phyloP scores from a whole-genome alignment of 1,140 invertebrate species.

The Gryon sp. region DNA sequence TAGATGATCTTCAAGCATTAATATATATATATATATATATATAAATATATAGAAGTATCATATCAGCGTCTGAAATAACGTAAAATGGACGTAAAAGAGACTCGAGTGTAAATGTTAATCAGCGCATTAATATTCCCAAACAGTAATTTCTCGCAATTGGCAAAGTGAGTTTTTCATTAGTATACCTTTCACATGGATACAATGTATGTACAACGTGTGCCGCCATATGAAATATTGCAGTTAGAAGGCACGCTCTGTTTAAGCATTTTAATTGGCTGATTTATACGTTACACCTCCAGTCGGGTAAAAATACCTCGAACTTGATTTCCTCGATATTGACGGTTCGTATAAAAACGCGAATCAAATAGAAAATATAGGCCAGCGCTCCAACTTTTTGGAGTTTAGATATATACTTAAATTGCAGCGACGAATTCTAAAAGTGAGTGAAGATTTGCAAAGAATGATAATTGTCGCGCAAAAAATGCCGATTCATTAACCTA shows the following conservation, averaged over 20 bases:
- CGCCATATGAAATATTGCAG: constrained; percentile 66
- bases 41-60: too few relatives aligned
- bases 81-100: too few relatives aligned
- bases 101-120: constrained; percentile 49
- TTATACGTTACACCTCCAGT: constrained; percentile 18
- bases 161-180: constrained; percentile 40
- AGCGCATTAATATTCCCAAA: constrained; percentile 57
- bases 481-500: too few relatives aligned
- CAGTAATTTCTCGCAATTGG: constrained; percentile 54
- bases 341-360: constrained; percentile 17
- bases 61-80: background rate
- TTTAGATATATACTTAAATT: too few relatives aligned
- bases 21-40: too few relatives aligned
- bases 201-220: constrained; percentile 44
- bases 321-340: constrained; percentile 24
- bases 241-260: constrained; percentile 77
- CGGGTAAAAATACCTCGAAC: constrained; percentile 20
- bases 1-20: too few relatives aligned
- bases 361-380: constrained; percentile 32
- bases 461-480: too few relatives aligned
- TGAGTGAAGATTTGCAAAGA: too few relatives aligned
- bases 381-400: too few relatives aligned
- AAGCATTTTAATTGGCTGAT: constrained; percentile 74
- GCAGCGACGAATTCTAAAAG: too few relatives aligned
- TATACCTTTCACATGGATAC: constrained; percentile 61